Evolutionary conservation across 2,797 vertebrate genomes (phyloP).

Genomic region (Notoglanidium macrostoma): DNA sequence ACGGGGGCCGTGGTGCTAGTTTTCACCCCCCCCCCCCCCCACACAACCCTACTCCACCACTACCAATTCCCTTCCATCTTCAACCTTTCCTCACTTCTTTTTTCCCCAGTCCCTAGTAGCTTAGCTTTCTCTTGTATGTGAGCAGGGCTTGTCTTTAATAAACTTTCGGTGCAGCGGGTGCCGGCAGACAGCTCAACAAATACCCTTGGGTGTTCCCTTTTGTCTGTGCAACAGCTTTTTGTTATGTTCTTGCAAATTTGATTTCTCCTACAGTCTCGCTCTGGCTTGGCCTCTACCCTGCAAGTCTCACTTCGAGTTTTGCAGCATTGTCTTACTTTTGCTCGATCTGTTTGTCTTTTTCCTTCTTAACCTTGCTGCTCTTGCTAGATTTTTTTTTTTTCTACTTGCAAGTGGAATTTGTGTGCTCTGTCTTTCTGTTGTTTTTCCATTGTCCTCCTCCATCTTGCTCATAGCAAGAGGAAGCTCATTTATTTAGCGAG

Average conservation of each 20-base stretch:
- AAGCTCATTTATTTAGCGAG: conserved; percentile 18
- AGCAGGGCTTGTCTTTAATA: conserved; percentile 91
- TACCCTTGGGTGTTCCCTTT: conserved; percentile 77
- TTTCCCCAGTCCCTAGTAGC: conserved; percentile 83
- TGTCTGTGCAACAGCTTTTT: conserved; percentile 80
- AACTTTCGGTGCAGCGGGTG: conserved; percentile 92
- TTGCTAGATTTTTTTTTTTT: neutral
- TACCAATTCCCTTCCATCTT: conserved; percentile 52
- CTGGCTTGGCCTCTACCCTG: conserved; percentile 67
- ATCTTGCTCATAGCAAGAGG: conserved; percentile 9
- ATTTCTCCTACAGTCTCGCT: conserved; percentile 76
- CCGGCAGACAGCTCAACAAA: conserved; percentile 86
- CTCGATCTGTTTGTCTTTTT: conserved; percentile 54
- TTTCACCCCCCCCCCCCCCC: conserved; percentile 55
- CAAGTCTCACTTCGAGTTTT: conserved; percentile 19
- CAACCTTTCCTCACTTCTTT: conserved; percentile 63
- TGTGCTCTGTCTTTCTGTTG: neutral
- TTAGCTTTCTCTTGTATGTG: conserved; percentile 83
- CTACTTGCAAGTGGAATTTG: neutral
- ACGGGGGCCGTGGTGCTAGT: conserved; percentile 88
- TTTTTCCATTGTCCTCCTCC: conserved; percentile 25
- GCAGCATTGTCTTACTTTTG: conserved; percentile 28
- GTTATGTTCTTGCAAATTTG: conserved; percentile 83
- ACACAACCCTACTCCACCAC: conserved; percentile 13
- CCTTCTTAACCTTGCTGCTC: neutral